Evolutionary conservation across 2,888 invertebrate species (phyloP), one percentile per base, ranked within the genome.

Genomic region (Aphelenchoides bicaudatus): DNA sequence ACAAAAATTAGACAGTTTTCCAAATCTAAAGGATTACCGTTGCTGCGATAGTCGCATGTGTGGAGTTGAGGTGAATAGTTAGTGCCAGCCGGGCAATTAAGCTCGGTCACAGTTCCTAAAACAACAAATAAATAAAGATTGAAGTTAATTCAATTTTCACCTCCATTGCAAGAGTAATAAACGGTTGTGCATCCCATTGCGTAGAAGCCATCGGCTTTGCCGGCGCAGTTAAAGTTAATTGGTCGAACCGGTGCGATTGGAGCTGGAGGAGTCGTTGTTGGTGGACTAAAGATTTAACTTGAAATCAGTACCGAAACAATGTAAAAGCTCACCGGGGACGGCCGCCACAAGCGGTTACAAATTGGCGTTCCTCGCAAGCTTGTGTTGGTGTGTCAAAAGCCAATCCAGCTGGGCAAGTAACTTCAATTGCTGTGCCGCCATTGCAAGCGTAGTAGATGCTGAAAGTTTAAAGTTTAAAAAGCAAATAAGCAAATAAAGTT

Each of bases 1-100:
- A n/a, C n/a, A n/a, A n/a, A n/a, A n/a, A n/a, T n/a, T n/a, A n/a
- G n/a, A n/a, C n/a, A n/a, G n/a, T n/a, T n/a, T n/a, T n/a, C n/a
- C n/a, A n/a, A n/a, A n/a, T n/a, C n/a, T n/a, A n/a, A n/a, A n/a
- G n/a, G n/a, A n/a, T n/a, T n/a, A n/a, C n/a, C 28, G 39, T 64
- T 50, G 3, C 67, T 62, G 43, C 46, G 48, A 30, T 56, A 48
- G 37, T 71, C 63, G 56, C 74, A 75, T 10, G 23, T 19, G 10
- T 57, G 31, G 34, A 31, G 48, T 25, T 58, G 38, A 4, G 60
- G 6, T 38, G 66, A 60, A 61, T 64, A 75, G 52, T 60, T 58
- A n/a, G 68, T 54, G 34, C 69, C 72, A 10, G 53, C 34, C 5
- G 67, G 72, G 39, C 75, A 75, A n/a, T 34, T 16, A 38, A 68